A percentile compares a stretch with the other conserved stretches of the same genome.
Evolutionary conservation across 30 jellyfish, hydroid and myxozoan species (phyloP).

Genomic region (Aurelia sp.): DNA sequence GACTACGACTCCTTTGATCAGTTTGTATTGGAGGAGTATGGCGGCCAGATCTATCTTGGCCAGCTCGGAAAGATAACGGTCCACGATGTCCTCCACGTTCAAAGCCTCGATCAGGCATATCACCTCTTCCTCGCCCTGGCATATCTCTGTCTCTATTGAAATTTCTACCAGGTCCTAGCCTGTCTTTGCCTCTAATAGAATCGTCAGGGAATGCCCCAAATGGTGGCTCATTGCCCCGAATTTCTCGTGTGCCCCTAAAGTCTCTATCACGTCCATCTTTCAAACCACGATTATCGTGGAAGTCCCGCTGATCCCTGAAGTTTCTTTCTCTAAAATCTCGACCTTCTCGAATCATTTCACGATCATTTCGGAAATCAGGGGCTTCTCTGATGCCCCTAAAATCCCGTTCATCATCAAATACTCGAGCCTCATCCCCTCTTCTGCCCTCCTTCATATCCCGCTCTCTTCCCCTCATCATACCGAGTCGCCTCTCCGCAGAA

Average conservation of each 20-base stretch:
- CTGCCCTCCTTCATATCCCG: slow-evolving; percentile 43
- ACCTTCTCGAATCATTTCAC: slow-evolving; percentile 10
- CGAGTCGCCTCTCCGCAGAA: slow-evolving; percentile 31
- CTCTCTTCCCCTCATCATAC: slow-evolving; percentile 55
- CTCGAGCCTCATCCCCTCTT: slow-evolving; percentile 38
- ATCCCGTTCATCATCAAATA: slow-evolving; percentile 17
- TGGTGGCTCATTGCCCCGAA: slow-evolving; percentile 21
- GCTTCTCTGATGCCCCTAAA: neutral
- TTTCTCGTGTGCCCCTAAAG: slow-evolving; percentile 61
- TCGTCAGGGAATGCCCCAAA: slow-evolving; percentile 40
- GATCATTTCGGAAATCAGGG: slow-evolving; percentile 10
- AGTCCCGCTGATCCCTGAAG: slow-evolving; percentile 2
- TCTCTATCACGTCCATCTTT: slow-evolving; percentile 56
- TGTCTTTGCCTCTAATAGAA: slow-evolving; percentile 16
- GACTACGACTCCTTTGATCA: slow-evolving; percentile 66
- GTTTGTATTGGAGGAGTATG: slow-evolving; percentile 58
- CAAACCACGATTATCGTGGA: slow-evolving; percentile 17
- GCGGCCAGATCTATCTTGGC: slow-evolving; percentile 62
- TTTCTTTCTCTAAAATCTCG: slow-evolving; percentile 29
- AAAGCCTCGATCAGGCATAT: slow-evolving; percentile 51
- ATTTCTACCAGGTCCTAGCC: slow-evolving; percentile 42
- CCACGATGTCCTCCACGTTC: slow-evolving; percentile 70
- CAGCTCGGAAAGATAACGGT: slow-evolving; percentile 22
- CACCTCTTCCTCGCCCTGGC: slow-evolving; percentile 57
- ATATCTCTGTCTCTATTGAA: slow-evolving; percentile 62